Conservation (phyloP, 2,888 invertebrate genomes). For the Trissolcus brochymenae region DNA sequence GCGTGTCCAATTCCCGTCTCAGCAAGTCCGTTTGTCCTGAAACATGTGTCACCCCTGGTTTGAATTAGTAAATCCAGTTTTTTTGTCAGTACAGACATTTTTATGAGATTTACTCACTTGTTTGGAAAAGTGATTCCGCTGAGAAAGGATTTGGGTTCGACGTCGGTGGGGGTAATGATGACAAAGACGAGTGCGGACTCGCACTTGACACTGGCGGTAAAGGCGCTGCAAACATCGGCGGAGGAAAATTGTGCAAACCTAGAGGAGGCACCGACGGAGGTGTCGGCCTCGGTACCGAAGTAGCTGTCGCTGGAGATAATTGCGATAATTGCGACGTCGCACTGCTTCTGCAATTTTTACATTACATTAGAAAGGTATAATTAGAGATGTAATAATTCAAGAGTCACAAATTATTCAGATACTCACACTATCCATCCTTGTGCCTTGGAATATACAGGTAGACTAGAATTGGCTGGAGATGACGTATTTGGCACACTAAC, state of each 20-base stretch:
- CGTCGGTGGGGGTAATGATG: slow-evolving; percentile 75
- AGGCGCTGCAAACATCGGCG: slow-evolving; percentile 83
- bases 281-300: slow-evolving; percentile 78
- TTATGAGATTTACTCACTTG: slow-evolving; percentile 80
- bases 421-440: slow-evolving; percentile 74
- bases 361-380: no score
- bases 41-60: slow-evolving; percentile 73
- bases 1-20: slow-evolving; percentile 91
- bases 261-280: slow-evolving; percentile 78
- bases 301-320: slow-evolving; percentile 77
- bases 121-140: slow-evolving; percentile 91
- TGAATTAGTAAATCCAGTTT: no score
- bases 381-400: no score
- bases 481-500: slow-evolving; percentile 78
- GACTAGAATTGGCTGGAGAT: slow-evolving; percentile 80
- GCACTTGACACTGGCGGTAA: slow-evolving; percentile 77
- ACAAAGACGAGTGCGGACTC: slow-evolving; percentile 73
- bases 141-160: slow-evolving; percentile 90
- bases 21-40: slow-evolving; percentile 89
- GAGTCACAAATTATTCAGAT: no score
- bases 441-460: slow-evolving; percentile 78
- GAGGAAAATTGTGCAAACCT: slow-evolving; percentile 79
- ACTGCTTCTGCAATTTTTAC: slow-evolving; percentile 66
- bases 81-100: no score
- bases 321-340: slow-evolving; percentile 74